Evolutionary conservation across 2,888 invertebrate genomes (phyloP).

Genomic region (Pterostichus niger): DNA sequence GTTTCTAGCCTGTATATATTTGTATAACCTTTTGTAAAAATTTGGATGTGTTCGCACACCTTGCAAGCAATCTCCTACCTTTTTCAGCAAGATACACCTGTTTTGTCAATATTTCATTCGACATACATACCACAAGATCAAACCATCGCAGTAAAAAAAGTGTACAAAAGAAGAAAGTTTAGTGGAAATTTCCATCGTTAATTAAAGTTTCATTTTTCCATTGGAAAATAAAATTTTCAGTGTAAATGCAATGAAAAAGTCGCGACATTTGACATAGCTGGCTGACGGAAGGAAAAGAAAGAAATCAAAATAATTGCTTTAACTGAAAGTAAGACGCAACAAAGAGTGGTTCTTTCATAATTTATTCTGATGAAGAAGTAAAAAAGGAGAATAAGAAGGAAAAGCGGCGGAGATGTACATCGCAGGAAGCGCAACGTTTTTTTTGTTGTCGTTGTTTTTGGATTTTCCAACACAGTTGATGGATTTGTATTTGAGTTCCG

Average conservation of each 20-base stretch:
- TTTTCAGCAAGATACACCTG: no score
- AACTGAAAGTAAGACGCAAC: constrained; percentile 59
- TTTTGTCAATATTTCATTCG: no score
- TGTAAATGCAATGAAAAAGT: constrained; percentile 29
- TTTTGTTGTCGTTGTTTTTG: constrained; percentile 50
- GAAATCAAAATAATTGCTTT: constrained; percentile 58
- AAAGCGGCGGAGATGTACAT: constrained; percentile 6
- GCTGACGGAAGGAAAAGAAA: constrained; percentile 43
- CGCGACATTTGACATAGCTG: constrained; percentile 49
- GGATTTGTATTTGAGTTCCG: constrained; percentile 56
- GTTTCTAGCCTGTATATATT: no score
- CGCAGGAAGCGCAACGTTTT: constrained; percentile 30
- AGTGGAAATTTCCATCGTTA: not conserved
- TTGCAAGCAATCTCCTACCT: no score
- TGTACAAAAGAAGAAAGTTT: no score
- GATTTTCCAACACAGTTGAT: constrained; percentile 42
- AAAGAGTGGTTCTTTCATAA: constrained; percentile 53
- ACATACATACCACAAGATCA: not conserved
- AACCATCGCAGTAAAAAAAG: no score
- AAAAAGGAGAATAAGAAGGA: constrained; percentile 18
- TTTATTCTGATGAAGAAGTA: constrained; percentile 51
- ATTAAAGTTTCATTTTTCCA: constrained; percentile 33
- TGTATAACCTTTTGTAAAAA: no score
- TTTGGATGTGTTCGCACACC: no score
- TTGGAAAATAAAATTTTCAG: constrained; percentile 43